Base-by-base conservation (phyloP, 1,140 invertebrate genomes). In the Pogonomyrmex barbatus region DNA sequence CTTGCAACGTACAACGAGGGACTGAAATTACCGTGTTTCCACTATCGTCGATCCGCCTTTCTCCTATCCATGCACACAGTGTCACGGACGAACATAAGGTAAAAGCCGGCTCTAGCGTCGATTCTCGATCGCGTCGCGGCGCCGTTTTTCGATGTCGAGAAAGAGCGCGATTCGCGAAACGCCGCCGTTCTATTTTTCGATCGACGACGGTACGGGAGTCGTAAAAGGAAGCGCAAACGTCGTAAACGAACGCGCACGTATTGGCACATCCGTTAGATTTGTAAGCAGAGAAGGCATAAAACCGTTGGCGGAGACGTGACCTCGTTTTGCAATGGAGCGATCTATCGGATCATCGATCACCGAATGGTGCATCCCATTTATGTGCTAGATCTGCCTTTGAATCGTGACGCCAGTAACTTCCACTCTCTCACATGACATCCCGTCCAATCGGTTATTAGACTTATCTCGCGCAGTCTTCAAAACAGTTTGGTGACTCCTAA, bases 151-250 rank as follows among this genome's bases (percentile, higher is more conserved):
- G 33, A 3, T 50, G 9, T 54, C 50, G 67, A 47, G 60, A 54
- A 33, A 5, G 24, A 45, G 1, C 30, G 54, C n/a, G 10, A 73
- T 62, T 73, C 54, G 68, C 68, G 68, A 62, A 62, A 60, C n/a
- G 45, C 14, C 47, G 42, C 56, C n/a, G 52, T 82, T 73, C 67
- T 71, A 82, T 82, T 82, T 84, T 30, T 58, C 58, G 71, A 85
- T 77, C 56, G 33, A 42, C 33, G 30, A 84, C n/a, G 71, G 14
- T n/a, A 52, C 36, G 54, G 8, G 33, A 12, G n/a, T 86, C 85
- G 85, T 86, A 83, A 83, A 86, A 52, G 47, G 67, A 83, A 86
- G 47, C 63, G 60, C 52, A 68, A 86, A 83, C 67, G 56, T 83
- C 85, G 79, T 87, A 87, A 87, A 84, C 45, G 67, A 47, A 30